These are phyloP conservation scores for Heliconius melpomene DNA, from an alignment of 1,140 invertebrate species.

Conservation along the genomic window DNA sequence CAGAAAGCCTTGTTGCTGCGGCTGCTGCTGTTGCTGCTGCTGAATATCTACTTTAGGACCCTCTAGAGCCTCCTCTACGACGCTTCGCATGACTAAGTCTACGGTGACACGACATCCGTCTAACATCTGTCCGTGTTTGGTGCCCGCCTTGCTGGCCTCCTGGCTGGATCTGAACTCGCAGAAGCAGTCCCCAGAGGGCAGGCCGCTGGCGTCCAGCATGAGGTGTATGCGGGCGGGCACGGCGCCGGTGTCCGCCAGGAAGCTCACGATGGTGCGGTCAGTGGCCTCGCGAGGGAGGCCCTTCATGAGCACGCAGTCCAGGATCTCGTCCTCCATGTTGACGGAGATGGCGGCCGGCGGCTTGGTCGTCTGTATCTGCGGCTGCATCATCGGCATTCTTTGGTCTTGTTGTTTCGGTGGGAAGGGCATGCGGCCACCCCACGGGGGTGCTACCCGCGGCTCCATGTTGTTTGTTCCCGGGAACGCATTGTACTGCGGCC, in stretches of 20 bases:
- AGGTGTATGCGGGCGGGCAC: constrained; percentile 90
- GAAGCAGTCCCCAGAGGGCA: constrained; percentile 91
- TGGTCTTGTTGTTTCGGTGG: constrained; percentile 39
- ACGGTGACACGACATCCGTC: constrained; percentile 86
- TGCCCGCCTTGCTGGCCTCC: constrained; percentile 86
- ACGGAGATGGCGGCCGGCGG: constrained; percentile 42
- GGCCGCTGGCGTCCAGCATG: constrained; percentile 85
- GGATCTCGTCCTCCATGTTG: constrained; percentile 57
- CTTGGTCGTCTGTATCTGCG: constrained; percentile 20
- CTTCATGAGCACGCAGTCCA: constrained; percentile 87
- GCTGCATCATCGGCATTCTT: constrained; percentile 29
- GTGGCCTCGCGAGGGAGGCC: constrained; percentile 88
- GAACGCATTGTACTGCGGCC: constrained; percentile 56
- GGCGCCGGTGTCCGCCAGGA: constrained; percentile 89
- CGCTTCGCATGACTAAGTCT: constrained; percentile 83
- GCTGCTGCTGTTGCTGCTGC: constrained; percentile 27
- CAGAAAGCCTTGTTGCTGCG: constrained; percentile 42
- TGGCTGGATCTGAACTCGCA: constrained; percentile 88
- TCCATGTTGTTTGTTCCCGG: constrained; percentile 49
- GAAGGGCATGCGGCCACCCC: constrained; percentile 53
- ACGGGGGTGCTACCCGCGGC: constrained; percentile 54
- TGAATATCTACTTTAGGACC: constrained; percentile 50
- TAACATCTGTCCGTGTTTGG: constrained; percentile 86
- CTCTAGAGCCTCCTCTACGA: constrained; percentile 73
- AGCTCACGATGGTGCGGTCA: constrained; percentile 90